Base-by-base conservation (phyloP, 2,888 invertebrate genomes). In the Macrophya alboannulata region DNA sequence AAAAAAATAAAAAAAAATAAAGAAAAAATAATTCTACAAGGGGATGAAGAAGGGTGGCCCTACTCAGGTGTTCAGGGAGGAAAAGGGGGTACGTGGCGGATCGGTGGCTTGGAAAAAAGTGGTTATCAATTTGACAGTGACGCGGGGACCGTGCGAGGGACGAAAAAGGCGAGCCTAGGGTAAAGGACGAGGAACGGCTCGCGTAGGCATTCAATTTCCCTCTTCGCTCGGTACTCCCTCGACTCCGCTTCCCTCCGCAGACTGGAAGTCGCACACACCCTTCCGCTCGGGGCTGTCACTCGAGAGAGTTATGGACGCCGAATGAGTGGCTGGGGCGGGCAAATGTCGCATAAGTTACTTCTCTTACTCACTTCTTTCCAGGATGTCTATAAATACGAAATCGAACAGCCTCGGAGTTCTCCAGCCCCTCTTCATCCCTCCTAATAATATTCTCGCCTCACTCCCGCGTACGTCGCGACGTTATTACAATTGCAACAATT, bases 331-430 rank as follows among this genome's bases (percentile, higher is more conserved):
- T 92, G 92, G 83, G 92, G 92, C 92, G 93, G 93, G 92, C 91
- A 90, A 92, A 91, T 91, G 92, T 92, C 92, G 92, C 92, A 93
- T 93, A 93, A 93, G 92, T 93, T 93, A 92, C 92, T 91, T 90
- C 90, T 91, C 89, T 91, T 88, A 89, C 89, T 89, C 87, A 88
- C 89, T 87, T 86, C 86, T 81, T 92, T 91, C 92, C 92, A 91
- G 90, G 91, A 92, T 92, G 91, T 92, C 93, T 93, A 92, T 93
- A 91, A 91, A 91, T 91, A 88, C 74, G 81, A 86, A 86, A 88
- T 88, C 88, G 88, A 88, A 88, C 86, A 81, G 86, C 81, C 84
- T 71, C 48, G n/a, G 37, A 21, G 68, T 51, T 74, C 71, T n/a
- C 21, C 48, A 15, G 40, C 17, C 55, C 21, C 40, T 21, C 48